Evolutionary conservation across 2,888 invertebrate species (phyloP), one percentile per base, ranked within the genome.

Genomic region (Flexamia atlantica): DNA sequence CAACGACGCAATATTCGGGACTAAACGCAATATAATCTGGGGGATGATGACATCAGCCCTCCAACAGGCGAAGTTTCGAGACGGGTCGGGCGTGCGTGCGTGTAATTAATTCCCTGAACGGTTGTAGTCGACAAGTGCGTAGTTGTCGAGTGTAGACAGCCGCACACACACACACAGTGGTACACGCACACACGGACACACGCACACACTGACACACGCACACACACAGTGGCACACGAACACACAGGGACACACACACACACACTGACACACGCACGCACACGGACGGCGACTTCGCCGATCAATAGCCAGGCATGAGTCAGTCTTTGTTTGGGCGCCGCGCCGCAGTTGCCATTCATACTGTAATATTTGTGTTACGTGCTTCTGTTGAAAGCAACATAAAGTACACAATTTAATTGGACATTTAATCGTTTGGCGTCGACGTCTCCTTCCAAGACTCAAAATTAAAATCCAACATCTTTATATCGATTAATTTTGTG

Each of bases 281-380:
- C 53, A 53, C 53, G 20, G 53, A 53, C 53, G 10, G 3, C 10
- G 53, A 17, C 46, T 17, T 50, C 1, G 20, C 2, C 64, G 64
- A 64, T 64, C 64, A 64, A 64, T 64, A 64, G 28, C 57, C 64
- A 5, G 64, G 17, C 64, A 30, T 64, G 64, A 64, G 64, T 64
- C 64, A 64, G n/a, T 64, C 64, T 25, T 30, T 30, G 28, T 64
- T 57, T 64, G 64, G 25, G 9, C 30, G 25, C 30, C 46, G 46
- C 4, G 14, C 30, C 46, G 46, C 4, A 2, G 46, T 17, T 46
- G 2, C 46, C 12, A 17, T 46, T 17, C 36, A 36, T 4, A 36
- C 36, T 36, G 36, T 36, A 36, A 36, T n/a, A n/a, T n/a, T n/a
- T n/a, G n/a, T n/a, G n/a, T n/a, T n/a, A n/a, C n/a, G n/a, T n/a